These are phyloP conservation scores for Struthidea cinerea DNA, from an alignment of 2,113 vertebrate species.

Conservation along the genomic window DNA sequence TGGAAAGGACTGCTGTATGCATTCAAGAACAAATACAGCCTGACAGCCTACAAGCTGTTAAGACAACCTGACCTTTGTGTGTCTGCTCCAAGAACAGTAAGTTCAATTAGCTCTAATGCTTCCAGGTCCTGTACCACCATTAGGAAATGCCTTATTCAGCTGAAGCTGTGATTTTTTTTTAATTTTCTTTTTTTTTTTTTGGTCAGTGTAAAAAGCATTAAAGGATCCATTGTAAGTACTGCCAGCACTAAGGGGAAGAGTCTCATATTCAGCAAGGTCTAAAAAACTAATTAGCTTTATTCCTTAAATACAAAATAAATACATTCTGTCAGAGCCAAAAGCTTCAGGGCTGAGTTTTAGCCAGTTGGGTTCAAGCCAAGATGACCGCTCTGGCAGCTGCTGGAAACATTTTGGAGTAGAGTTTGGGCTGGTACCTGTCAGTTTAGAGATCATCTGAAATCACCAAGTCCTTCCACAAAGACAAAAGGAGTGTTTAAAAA, in stretches of 20 bases:
- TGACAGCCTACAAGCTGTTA: slow-evolving; percentile 34
- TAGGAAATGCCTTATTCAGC: slow-evolving; percentile 45
- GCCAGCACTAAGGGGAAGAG: not conserved
- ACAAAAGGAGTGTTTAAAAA: not conserved
- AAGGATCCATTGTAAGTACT: not conserved
- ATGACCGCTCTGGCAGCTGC: not conserved
- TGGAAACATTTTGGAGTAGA: not conserved
- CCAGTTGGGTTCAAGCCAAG: not conserved
- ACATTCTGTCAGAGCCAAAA: not conserved
- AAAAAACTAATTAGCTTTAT: slow-evolving; percentile 2
- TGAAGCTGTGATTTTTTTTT: not conserved
- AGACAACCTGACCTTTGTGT: slow-evolving; percentile 43
- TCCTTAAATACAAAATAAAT: not conserved
- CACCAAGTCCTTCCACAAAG: not conserved
- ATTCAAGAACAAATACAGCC: slow-evolving; percentile 9
- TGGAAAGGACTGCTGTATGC: slow-evolving; percentile 6
- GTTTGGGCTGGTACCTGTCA: not conserved
- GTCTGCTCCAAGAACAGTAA: slow-evolving; percentile 5
- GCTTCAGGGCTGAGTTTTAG: not conserved
- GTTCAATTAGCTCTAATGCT: slow-evolving; percentile 31
- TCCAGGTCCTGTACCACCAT: slow-evolving; percentile 3
- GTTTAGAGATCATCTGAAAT: not conserved
- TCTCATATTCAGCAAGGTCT: not conserved
- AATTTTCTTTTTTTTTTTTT: not conserved
- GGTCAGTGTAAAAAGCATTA: not conserved